Evolutionary conservation across 2,113 vertebrate species (phyloP).

Genomic region (Glaucomys volans): DNA sequence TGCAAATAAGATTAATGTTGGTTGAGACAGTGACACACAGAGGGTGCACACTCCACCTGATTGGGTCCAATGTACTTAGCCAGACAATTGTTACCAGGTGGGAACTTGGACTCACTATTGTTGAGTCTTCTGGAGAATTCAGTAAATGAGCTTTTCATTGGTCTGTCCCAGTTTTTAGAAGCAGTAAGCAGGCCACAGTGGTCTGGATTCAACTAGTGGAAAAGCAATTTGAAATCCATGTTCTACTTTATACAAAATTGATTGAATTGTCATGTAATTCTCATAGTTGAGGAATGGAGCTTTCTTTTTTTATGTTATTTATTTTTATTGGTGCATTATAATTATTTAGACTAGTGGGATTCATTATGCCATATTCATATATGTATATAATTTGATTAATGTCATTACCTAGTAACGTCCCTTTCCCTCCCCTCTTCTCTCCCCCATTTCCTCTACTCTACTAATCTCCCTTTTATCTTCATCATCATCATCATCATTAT

Average conservation of each 20-base stretch:
- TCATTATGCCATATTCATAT: too few species aligned
- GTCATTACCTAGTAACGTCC: too few species aligned
- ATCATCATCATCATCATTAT: too few species aligned
- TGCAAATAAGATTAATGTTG: background rate
- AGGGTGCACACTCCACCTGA: fast-evolving
- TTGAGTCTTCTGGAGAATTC: background rate
- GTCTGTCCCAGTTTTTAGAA: background rate
- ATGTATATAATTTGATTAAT: too few species aligned
- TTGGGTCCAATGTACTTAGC: background rate
- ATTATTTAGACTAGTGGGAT: too few species aligned
- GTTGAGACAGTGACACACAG: background rate
- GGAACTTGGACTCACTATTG: background rate
- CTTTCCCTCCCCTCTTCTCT: too few species aligned
- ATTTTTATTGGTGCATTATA: too few species aligned
- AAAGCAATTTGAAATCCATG: background rate
- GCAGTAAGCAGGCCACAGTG: background rate
- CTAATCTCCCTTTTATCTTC: too few species aligned
- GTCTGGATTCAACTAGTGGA: background rate
- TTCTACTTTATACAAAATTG: slow-evolving; percentile 32
- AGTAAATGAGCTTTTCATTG: background rate
- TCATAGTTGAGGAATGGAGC: background rate
- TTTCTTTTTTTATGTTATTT: too few species aligned
- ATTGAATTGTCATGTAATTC: background rate
- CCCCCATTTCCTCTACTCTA: too few species aligned
- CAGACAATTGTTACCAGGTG: background rate